These are phyloP conservation scores for Dasyornis broadbenti DNA, from an alignment of 2,113 vertebrate genomes.

Conservation along the genomic window DNA sequence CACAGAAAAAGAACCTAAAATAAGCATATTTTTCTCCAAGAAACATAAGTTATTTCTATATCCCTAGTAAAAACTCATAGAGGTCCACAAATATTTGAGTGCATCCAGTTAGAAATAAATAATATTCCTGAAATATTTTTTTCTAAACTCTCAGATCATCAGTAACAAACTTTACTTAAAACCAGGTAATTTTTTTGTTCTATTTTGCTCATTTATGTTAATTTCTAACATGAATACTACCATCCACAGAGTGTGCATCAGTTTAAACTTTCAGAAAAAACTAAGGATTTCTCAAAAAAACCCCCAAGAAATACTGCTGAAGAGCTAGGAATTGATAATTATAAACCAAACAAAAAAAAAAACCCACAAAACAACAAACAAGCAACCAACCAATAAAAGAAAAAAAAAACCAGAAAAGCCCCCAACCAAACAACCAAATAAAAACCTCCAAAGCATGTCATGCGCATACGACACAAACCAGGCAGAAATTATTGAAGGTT, in stretches of 20 bases:
- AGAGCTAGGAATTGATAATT: background rate
- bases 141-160: background rate
- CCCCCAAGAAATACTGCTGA: background rate
- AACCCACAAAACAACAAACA: background rate
- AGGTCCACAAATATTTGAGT: background rate
- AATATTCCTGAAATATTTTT: background rate
- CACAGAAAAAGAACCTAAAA: background rate
- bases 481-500: conserved; percentile 17
- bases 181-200: background rate
- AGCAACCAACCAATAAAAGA: background rate
- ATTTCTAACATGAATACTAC: background rate
- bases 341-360: background rate
- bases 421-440: background rate
- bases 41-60: background rate
- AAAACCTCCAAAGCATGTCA: background rate
- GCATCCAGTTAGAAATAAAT: background rate
- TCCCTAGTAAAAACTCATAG: background rate
- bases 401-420: background rate
- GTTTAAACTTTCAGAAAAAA: background rate
- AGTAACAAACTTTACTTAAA: background rate
- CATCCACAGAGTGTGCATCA: background rate
- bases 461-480: background rate
- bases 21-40: background rate
- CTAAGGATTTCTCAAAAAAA: background rate
- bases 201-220: background rate